Conservation (phyloP, 2,888 invertebrate species). For the Bellardia pandia region DNA sequence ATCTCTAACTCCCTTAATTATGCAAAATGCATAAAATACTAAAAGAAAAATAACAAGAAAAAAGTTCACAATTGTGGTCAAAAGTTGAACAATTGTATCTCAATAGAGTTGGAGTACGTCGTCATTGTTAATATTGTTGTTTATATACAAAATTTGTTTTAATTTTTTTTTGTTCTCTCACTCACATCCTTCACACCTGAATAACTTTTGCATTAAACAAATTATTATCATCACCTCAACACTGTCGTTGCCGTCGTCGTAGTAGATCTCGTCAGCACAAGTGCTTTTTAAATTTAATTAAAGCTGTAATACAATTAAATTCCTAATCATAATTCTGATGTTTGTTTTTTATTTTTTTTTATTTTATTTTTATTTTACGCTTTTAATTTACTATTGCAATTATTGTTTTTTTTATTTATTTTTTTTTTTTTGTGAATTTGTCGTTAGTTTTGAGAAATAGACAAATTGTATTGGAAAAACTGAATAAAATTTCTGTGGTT, state of each 20-base stretch:
- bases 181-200: conserved; percentile 83
- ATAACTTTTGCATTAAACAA: conserved; percentile 77
- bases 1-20: conserved; percentile 45
- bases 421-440: conserved; percentile 72
- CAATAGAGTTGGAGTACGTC: conserved; percentile 33
- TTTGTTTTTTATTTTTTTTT: conserved; percentile 50
- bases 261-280: conserved; percentile 64
- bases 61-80: conserved; percentile 61
- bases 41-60: neutral
- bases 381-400: conserved; percentile 74
- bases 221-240: conserved; percentile 76
- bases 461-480: conserved; percentile 45
- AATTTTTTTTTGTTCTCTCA: neutral
- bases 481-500: conserved; percentile 70
- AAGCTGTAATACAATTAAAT: conserved; percentile 74
- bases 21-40: conserved; percentile 35
- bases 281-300: conserved; percentile 72
- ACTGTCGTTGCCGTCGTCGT: conserved; percentile 36
- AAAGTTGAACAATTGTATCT: conserved; percentile 38
- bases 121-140: conserved; percentile 25
- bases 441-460: conserved; percentile 61
- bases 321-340: conserved; percentile 71
- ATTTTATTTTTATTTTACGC: too few species aligned
- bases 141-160: conserved; percentile 39
- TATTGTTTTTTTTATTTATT: conserved; percentile 63